Evolutionary conservation across 2,888 invertebrate species (phyloP), one percentile per base, ranked within the genome.

Genomic region (Nymphalis urticae): DNA sequence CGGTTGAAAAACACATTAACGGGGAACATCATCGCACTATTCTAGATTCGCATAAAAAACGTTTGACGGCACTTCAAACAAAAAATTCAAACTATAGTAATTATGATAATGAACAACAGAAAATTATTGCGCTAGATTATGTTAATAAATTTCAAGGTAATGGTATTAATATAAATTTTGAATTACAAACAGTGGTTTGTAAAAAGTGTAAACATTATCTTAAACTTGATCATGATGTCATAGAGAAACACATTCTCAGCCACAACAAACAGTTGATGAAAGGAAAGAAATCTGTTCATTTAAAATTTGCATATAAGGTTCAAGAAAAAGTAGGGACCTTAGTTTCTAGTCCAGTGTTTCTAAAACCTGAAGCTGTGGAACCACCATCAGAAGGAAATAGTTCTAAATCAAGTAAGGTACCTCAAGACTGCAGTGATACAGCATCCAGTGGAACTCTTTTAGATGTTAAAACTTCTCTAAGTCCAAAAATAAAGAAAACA

Each of bases 121-220:
- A 72, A 1, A 68, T 74, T 32, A 72, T 67, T 16, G 56, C 82
- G 47, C 19, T 77, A 1, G 76, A 80, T 32, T 69, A 72, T 0
- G 24, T 82, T 1, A 24, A 60, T 7, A 72, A 73, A 36, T 82
- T 81, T 36, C 78, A 82, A 66, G 76, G 77, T 17, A 77, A 81
- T n/a, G 68, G 76, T 13, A 75, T 86, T 2, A 77, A 74, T 5
- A 73, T 85, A 2, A 75, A 84, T 67, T 76, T 83, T 19, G 78
- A 77, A 17, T 69, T 42, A 0, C 67, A 70, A 5, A 75, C 71
- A 0, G 85, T 79, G 3, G 32, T 69, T 50, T 85, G 85, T 68
- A 79, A 75, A 54, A 78, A 75, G 66, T 85, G 85, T 63, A 68
- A 69, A 0, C 71, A 64, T 17, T 53, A 27, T 61, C 19, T 84